phyloP scores from a whole-genome alignment of 2,797 vertebrate species.

The Selene dorsalis region DNA sequence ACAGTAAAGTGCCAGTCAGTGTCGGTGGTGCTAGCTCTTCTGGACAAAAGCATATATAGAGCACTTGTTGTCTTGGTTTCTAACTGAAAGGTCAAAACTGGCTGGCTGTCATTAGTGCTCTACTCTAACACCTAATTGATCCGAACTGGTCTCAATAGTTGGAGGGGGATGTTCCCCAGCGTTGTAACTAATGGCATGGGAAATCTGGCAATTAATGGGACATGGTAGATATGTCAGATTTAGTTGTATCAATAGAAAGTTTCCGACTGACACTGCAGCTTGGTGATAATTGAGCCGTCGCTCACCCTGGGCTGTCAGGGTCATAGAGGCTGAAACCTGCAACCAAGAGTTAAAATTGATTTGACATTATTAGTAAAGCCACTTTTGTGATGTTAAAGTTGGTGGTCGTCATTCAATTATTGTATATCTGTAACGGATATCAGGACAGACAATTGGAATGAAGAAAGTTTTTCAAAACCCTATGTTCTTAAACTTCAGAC shows the following conservation, averaged over 20 bases:
- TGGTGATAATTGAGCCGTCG: slow-evolving; percentile 18
- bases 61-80: slow-evolving; percentile 5
- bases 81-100: slow-evolving; percentile 23
- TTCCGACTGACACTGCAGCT: slow-evolving; percentile 13
- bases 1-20: slow-evolving; percentile 8
- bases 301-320: background rate
- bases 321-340: slow-evolving; percentile 8
- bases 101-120: slow-evolving; percentile 15
- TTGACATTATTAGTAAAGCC: background rate
- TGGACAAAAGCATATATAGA: slow-evolving; percentile 5
- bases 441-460: background rate
- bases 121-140: slow-evolving; percentile 44
- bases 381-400: background rate
- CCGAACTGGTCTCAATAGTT: slow-evolving; percentile 41
- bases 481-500: slow-evolving; percentile 15
- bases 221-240: slow-evolving; percentile 35
- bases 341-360: slow-evolving; percentile 31
- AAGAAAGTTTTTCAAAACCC: slow-evolving; percentile 26
- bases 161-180: slow-evolving; percentile 2
- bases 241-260: slow-evolving; percentile 44
- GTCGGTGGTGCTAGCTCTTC: background rate
- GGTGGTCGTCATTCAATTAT: background rate
- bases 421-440: slow-evolving; percentile 21
- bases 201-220: slow-evolving; percentile 61
- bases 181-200: slow-evolving; percentile 43